phyloP scores from a whole-genome alignment of 2,113 vertebrate species.

The Notechis scutatus region DNA sequence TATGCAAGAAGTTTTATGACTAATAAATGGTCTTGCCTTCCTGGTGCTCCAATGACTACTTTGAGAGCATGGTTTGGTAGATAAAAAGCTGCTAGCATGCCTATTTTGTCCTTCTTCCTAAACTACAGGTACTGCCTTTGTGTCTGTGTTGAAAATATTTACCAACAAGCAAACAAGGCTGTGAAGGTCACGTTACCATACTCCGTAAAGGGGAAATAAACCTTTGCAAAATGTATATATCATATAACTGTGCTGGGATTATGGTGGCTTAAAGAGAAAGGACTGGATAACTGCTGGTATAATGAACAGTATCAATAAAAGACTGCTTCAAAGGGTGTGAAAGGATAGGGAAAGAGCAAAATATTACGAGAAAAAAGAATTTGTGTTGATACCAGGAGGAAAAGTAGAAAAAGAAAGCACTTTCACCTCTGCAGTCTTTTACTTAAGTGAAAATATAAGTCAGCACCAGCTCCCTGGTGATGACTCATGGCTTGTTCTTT shows the following conservation, averaged over 20 bases:
- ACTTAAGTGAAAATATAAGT: conserved; percentile 53
- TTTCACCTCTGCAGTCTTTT: conserved; percentile 28
- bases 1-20: not conserved
- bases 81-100: not conserved
- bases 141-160: not conserved
- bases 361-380: not conserved
- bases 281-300: not conserved
- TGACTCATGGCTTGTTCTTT: conserved; percentile 43
- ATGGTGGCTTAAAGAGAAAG: not conserved
- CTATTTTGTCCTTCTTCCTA: not conserved
- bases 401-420: not conserved
- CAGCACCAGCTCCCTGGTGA: conserved; percentile 37
- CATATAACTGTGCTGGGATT: not conserved
- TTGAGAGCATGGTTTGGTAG: not conserved
- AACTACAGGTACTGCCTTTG: not conserved
- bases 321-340: not conserved
- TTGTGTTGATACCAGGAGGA: fast-evolving
- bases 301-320: not conserved
- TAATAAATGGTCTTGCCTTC: not conserved
- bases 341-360: not conserved
- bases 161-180: not conserved
- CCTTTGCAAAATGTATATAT: not conserved
- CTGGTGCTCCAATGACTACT: not conserved
- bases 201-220: not conserved
- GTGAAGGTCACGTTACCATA: not conserved